Percentiles rank a stretch among this genome's conserved stretches.
These are phyloP conservation scores for Montipora sp. DNA, from an alignment of 64 coral and sea anemone species.

Conservation along the genomic window DNA sequence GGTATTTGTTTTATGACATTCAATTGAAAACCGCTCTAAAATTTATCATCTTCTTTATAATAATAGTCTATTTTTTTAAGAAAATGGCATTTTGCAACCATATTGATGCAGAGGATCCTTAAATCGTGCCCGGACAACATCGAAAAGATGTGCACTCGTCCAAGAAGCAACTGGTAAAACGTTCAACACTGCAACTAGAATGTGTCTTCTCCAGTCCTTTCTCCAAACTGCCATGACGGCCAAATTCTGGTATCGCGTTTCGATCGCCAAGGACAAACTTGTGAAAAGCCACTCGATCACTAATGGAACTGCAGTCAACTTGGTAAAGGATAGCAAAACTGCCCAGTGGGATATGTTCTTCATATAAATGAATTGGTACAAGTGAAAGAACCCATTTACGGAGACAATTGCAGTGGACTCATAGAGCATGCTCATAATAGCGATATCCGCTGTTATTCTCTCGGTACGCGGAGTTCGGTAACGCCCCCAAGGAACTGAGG, in stretches of 20 bases:
- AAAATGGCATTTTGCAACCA: neutral
- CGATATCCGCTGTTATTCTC: no score
- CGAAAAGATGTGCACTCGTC: neutral
- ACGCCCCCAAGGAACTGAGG: no score
- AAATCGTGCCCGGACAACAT: neutral
- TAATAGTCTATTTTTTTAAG: neutral
- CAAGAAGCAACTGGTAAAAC: neutral
- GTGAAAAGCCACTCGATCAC: slow-evolving; percentile 6
- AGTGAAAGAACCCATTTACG: neutral
- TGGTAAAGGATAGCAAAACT: neutral
- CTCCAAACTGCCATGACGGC: neutral
- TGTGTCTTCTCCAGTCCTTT: neutral
- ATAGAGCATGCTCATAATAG: no score
- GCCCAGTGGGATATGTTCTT: neutral
- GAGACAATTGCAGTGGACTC: neutral
- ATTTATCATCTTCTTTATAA: no score
- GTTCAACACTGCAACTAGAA: neutral
- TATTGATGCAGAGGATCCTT: neutral
- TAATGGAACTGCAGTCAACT: neutral
- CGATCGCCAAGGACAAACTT: neutral
- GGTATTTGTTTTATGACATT: no score
- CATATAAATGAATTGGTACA: neutral
- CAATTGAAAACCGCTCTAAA: no score
- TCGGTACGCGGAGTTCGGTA: no score
- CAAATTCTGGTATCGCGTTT: slow-evolving; percentile 3